Percentiles rank a stretch among this genome's conserved stretches.
These are phyloP conservation scores for Sceloporus undulatus DNA, from an alignment of 2,113 vertebrate species.

Conservation along the genomic window DNA sequence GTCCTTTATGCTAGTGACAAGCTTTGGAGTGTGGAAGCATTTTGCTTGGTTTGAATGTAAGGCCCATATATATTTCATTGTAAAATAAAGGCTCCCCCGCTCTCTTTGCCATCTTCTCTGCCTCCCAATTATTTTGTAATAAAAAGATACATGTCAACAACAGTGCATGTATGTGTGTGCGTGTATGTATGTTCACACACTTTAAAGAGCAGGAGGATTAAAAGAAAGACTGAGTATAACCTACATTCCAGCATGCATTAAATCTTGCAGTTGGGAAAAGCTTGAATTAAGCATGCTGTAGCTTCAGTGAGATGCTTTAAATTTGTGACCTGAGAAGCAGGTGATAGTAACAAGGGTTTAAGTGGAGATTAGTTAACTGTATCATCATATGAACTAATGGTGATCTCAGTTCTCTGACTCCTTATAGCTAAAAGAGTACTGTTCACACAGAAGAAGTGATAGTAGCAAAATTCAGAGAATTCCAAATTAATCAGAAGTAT, in stretches of 20 bases:
- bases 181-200: too few species aligned
- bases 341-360: slow-evolving; percentile 41
- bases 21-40: not conserved
- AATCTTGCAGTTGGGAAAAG: slow-evolving; percentile 58
- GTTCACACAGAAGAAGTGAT: not conserved
- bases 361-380: slow-evolving; percentile 42
- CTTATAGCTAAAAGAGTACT: not conserved
- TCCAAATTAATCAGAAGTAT: not conserved
- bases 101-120: not conserved
- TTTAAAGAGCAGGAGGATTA: slow-evolving; percentile 48
- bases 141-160: not conserved
- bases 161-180: too few species aligned
- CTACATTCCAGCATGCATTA: slow-evolving; percentile 34
- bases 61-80: not conserved
- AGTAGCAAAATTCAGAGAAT: not conserved
- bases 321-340: slow-evolving; percentile 49
- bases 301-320: slow-evolving; percentile 32
- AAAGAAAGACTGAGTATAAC: slow-evolving; percentile 55
- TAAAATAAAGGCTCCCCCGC: fast-evolving
- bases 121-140: slow-evolving; percentile 34
- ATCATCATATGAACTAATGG: slow-evolving; percentile 20
- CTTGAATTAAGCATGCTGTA: slow-evolving; percentile 44
- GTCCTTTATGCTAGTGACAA: not conserved
- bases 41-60: not conserved
- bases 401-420: not conserved